Conservation (phyloP, 2,888 invertebrate species). For the Leptinotarsa tumamoca region DNA sequence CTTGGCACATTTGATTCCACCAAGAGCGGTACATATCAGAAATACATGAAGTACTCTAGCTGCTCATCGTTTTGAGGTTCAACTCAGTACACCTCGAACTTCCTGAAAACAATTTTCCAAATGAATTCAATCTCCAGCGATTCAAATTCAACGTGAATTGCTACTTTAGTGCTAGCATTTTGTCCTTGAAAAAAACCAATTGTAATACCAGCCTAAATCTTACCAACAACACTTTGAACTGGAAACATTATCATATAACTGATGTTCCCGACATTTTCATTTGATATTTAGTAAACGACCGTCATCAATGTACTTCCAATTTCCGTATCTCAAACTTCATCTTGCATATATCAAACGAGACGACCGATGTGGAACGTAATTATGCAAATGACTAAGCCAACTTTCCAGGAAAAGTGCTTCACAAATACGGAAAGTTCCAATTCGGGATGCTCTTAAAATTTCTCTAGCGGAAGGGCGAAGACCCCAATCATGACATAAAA, state of each 20-base stretch:
- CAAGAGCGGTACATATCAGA: no score
- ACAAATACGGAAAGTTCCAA: conserved; percentile 5
- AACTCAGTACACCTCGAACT: no score
- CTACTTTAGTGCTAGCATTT: no score
- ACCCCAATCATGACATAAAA: neutral
- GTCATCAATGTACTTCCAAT: neutral
- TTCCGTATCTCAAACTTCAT: conserved; percentile 7
- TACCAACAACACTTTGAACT: no score
- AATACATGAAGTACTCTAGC: no score
- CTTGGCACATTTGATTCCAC: no score
- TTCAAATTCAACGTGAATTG: no score
- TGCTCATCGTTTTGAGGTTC: no score
- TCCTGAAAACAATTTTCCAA: no score
- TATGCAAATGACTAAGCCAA: conserved; percentile 8
- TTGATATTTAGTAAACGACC: neutral
- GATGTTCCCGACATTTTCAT: neutral
- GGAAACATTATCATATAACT: neutral
- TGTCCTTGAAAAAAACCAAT: no score
- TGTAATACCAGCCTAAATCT: no score
- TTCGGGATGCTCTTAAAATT: conserved; percentile 1
- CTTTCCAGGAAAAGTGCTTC: conserved; percentile 10
- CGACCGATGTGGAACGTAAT: conserved; percentile 2
- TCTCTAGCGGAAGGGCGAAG: conserved; percentile 8
- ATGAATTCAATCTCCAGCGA: no score
- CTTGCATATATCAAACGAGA: conserved; percentile 6